Evolutionary conservation across 2,797 vertebrate genomes (phyloP).

Genomic region (Sylvia borin): DNA sequence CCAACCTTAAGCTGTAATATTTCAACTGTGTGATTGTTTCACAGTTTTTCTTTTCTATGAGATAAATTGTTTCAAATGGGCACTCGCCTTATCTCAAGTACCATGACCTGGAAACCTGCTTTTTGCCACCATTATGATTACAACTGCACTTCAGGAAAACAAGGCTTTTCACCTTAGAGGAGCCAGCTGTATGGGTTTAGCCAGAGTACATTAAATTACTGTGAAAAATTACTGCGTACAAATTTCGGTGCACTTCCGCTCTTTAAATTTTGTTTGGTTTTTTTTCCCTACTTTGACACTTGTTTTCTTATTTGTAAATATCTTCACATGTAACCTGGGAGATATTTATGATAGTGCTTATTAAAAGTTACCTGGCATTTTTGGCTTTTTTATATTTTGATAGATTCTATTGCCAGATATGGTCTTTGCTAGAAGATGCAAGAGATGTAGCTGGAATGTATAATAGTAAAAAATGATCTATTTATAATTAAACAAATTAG

Average conservation of each 20-base stretch:
- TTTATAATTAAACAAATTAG: slow-evolving; percentile 73
- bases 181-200: slow-evolving; percentile 10
- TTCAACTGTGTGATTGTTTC: slow-evolving; percentile 43
- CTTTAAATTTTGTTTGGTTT: not conserved
- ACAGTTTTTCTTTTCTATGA: slow-evolving; percentile 33
- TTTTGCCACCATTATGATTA: not conserved
- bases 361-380: slow-evolving; percentile 37
- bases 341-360: slow-evolving; percentile 18
- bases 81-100: not conserved
- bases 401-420: not conserved
- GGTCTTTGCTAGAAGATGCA: slow-evolving; percentile 18
- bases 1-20: slow-evolving; percentile 41
- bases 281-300: not conserved
- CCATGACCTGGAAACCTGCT: slow-evolving; percentile 2
- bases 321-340: slow-evolving; percentile 39
- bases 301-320: slow-evolving; percentile 49
- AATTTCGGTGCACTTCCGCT: not conserved
- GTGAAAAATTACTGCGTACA: not conserved
- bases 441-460: slow-evolving; percentile 48
- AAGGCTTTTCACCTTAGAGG: not conserved
- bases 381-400: slow-evolving; percentile 36
- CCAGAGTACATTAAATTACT: slow-evolving; percentile 29
- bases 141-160: not conserved
- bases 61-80: not conserved
- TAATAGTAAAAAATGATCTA: slow-evolving; percentile 58